Evolutionary conservation across 92 coral and sea anemone species (phyloP).

Genomic region (Scolanthus callimorphus): DNA sequence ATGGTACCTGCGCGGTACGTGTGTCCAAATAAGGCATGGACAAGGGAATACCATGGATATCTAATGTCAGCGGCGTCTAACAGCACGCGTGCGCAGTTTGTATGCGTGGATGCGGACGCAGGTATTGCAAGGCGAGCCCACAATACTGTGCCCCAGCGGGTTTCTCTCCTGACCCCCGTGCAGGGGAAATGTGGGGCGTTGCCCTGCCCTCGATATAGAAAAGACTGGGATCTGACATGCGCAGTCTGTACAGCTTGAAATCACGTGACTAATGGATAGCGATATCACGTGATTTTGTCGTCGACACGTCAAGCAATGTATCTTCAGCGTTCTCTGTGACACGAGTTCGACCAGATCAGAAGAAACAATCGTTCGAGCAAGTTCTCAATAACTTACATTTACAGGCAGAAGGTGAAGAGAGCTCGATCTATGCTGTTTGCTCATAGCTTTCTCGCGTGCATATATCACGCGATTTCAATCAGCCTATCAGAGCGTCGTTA

Average conservation of each 20-base stretch:
- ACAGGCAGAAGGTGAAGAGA: no score
- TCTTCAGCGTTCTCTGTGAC: no score
- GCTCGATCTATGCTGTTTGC: no score
- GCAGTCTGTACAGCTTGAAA: conserved; percentile 65
- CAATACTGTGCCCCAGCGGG: conserved; percentile 7
- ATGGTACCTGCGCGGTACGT: conserved; percentile 68
- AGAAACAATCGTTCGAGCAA: no score
- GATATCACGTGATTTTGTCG: no score
- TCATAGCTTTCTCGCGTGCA: no score
- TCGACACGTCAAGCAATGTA: no score
- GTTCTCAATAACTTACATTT: no score
- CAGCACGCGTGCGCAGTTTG: conserved; percentile 43
- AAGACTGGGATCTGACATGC: conserved; percentile 58
- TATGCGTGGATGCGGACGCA: conserved; percentile 69
- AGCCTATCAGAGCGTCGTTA: no score
- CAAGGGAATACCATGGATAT: conserved; percentile 70
- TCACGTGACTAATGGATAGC: no score
- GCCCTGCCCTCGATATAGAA: conserved; percentile 45
- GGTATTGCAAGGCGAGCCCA: conserved; percentile 5
- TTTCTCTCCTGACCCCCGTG: conserved; percentile 58
- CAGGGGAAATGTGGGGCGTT: conserved; percentile 54
- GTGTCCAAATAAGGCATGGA: conserved; percentile 57
- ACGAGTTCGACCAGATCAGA: no score
- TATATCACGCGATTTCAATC: no score
- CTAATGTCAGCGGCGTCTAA: conserved; percentile 48